Evolutionary conservation across 2,888 invertebrate species (phyloP).

Genomic region (Steinernema hermaphroditum): DNA sequence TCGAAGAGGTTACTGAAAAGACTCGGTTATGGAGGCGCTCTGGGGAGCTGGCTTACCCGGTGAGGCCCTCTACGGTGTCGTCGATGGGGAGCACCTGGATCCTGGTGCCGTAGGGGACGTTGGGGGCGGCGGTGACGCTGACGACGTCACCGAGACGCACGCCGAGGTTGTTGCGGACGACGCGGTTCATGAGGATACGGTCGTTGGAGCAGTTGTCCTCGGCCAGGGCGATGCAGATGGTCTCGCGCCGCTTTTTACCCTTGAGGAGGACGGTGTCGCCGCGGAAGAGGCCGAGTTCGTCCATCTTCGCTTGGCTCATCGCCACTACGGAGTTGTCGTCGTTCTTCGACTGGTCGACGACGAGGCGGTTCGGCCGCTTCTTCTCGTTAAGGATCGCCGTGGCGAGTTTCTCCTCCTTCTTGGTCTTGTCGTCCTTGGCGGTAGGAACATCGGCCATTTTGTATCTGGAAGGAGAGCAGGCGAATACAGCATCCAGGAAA

Average conservation of each 20-base stretch:
- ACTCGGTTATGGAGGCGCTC: background rate
- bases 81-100: slow-evolving; percentile 98
- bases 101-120: slow-evolving; percentile 95
- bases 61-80: slow-evolving; percentile 95
- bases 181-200: slow-evolving; percentile 96
- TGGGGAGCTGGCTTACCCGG: slow-evolving; percentile 76
- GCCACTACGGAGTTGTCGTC: slow-evolving; percentile 99
- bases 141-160: slow-evolving; percentile 94
- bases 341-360: slow-evolving; percentile 93
- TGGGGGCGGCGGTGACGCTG: slow-evolving; percentile 86
- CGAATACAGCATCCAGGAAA: background rate
- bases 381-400: slow-evolving; percentile 97
- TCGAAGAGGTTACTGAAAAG: slow-evolving; percentile 80
- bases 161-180: slow-evolving; percentile 87
- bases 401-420: slow-evolving; percentile 78
- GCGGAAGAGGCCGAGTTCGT: slow-evolving; percentile 79
- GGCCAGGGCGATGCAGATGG: slow-evolving; percentile 91
- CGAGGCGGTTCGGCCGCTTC: slow-evolving; percentile 78
- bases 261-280: slow-evolving; percentile 96
- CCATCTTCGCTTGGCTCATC: slow-evolving; percentile 74
- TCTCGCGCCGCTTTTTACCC: slow-evolving; percentile 94
- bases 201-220: slow-evolving; percentile 94
- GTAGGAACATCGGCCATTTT: slow-evolving; percentile 50
- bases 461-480: background rate
- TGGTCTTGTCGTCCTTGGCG: slow-evolving; percentile 57